phyloP scores from a whole-genome alignment of 2,888 invertebrate genomes.

The Mythimna pallens region DNA sequence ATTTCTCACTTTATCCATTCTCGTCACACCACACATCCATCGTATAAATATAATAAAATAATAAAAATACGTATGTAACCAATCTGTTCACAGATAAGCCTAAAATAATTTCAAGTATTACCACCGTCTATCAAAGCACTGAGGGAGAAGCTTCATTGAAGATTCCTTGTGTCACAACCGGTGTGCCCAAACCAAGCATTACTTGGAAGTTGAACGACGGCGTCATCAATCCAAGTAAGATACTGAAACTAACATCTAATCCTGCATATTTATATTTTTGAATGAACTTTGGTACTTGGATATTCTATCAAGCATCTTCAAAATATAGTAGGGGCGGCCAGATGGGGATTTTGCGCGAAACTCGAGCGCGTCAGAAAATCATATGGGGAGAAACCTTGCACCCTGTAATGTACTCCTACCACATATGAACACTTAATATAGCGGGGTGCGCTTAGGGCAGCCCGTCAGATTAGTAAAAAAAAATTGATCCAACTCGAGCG shows the following conservation, averaged over 20 bases:
- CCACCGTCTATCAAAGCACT: constrained; percentile 7
- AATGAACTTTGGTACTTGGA: neutral
- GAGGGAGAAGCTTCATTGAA: constrained; percentile 42
- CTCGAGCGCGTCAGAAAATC: too few species aligned
- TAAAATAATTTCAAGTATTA: constrained; percentile 12
- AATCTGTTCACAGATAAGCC: constrained; percentile 26
- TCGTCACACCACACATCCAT: too few species aligned
- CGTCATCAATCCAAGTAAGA: constrained; percentile 31
- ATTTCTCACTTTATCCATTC: too few species aligned
- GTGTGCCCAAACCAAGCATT: constrained; percentile 46
- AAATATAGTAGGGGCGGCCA: too few species aligned
- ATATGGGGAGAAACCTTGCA: too few species aligned
- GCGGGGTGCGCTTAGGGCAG: too few species aligned
- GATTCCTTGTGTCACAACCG: constrained; percentile 44
- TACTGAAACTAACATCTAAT: neutral
- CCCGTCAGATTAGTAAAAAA: too few species aligned
- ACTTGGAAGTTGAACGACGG: constrained; percentile 34
- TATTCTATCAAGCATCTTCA: neutral
- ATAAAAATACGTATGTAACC: neutral
- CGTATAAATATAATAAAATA: too few species aligned
- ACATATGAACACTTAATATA: too few species aligned
- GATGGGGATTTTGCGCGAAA: too few species aligned
- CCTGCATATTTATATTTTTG: neutral
- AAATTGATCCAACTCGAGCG: too few species aligned
- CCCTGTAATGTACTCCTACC: too few species aligned